Base-by-base conservation (phyloP, 2,113 vertebrate species). In the Abramis brama region DNA sequence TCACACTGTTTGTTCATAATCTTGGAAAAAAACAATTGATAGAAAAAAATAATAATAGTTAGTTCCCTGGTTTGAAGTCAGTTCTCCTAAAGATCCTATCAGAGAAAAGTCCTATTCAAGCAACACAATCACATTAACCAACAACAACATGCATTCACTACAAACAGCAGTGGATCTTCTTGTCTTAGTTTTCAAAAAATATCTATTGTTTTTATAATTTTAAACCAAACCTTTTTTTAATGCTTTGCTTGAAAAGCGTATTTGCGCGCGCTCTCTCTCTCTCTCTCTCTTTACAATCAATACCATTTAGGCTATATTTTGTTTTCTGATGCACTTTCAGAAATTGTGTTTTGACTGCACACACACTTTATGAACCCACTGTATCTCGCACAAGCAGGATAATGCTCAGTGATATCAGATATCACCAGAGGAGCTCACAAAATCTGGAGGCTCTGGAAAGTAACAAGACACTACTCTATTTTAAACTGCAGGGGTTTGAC, bases 391-490 rank as follows among this genome's bases (percentile, higher is more conserved):
- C 55, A 25, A 17, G 55, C 19, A 60, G 27, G 30, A 9, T 36
- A 25, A 64, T 64, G 36, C 60, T 64, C 70, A 82, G 62, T 13
- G 52, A 39, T 11, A 64, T 27, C n/a, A 71, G 43, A 47, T 68
- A 25, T 8, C 73, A 79, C 25, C 27, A 43, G 12, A 39, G 52
- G 12, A 39, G 64, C 60, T 68, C 23, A 66, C 50, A 82, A 4
- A 76, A 83, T 59, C 73, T 43, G 60, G 21, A 55, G n/a, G 30
- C 85, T 74, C n/a, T 45, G 17, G 12, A 30, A 70, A 47, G 85
- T 74, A 86, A 81, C 55, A 81, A 27, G 85, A 86, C 57, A 79
- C 74, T 43, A n/a, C 39, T 62, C 84, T 86, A 88, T 88, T 87
- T 88, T 88, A 88, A 86, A 86, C 79, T 71, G 1, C 27, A 73